phyloP scores from a whole-genome alignment of 2,888 invertebrate species.

The Epinotia demarniana region DNA sequence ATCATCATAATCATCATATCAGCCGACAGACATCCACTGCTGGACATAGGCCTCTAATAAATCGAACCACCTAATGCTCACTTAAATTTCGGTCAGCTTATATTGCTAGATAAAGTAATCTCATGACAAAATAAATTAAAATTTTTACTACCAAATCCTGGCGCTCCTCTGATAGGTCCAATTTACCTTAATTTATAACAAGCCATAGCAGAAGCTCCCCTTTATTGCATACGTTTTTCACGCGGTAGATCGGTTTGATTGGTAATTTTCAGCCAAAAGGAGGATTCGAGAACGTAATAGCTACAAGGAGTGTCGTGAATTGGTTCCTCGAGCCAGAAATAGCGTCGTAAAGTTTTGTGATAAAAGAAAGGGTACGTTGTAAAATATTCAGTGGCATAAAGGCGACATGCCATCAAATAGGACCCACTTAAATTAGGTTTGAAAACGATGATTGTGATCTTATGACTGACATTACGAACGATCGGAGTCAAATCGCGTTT shows the following conservation, averaged over 20 bases:
- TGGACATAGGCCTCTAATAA: no score
- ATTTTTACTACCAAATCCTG: conserved; percentile 2
- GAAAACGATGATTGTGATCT: not conserved
- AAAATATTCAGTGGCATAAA: conserved; percentile 26
- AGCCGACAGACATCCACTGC: no score
- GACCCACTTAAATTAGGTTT: conserved; percentile 16
- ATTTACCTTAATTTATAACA: conserved; percentile 27
- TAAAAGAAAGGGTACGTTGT: conserved; percentile 22
- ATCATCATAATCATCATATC: no score
- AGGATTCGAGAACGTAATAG: conserved; percentile 29
- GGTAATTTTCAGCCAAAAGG: conserved; percentile 35
- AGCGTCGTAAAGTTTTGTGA: conserved; percentile 40
- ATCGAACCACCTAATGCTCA: no score
- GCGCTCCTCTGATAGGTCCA: conserved; percentile 4
- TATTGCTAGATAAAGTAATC: not conserved
- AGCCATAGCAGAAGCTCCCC: conserved; percentile 26
- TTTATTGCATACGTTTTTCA: conserved; percentile 34
- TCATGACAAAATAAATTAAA: conserved; percentile 1
- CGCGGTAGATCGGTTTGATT: conserved; percentile 21
- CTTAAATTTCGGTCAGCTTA: no score
- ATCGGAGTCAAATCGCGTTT: not conserved
- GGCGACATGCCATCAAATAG: conserved; percentile 20
- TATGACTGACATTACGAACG: not conserved
- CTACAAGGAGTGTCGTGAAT: conserved; percentile 26
- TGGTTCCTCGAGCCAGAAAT: conserved; percentile 20